Conservation (phyloP, 2,888 invertebrate species). For the Ectobius pallidus region DNA sequence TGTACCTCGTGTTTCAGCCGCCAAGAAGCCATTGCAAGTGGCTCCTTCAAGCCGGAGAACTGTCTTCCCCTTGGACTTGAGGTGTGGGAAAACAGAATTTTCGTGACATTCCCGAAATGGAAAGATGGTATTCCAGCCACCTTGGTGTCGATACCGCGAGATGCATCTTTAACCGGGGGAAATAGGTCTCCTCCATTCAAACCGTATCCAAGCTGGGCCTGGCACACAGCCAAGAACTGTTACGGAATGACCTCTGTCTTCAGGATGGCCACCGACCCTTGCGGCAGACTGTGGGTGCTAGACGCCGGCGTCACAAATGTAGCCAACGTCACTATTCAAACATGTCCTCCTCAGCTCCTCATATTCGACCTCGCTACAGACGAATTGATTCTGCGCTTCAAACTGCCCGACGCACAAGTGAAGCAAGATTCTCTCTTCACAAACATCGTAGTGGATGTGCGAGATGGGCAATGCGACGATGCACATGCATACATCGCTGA, state of each 20-base stretch:
- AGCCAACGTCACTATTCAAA: constrained; percentile 60
- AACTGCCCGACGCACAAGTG: constrained; percentile 61
- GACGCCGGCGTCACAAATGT: constrained; percentile 82
- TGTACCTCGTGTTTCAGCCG: constrained; percentile 53
- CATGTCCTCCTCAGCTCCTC: constrained; percentile 59
- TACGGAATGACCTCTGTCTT: constrained; percentile 77
- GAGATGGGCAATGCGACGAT: constrained; percentile 66
- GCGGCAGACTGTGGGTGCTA: constrained; percentile 78
- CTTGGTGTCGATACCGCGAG: constrained; percentile 65
- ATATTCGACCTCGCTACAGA: constrained; percentile 77
- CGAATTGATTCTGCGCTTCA: constrained; percentile 68
- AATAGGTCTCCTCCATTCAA: constrained; percentile 57
- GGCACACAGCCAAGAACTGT: constrained; percentile 62
- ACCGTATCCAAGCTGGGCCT: constrained; percentile 71
- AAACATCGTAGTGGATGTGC: constrained; percentile 77
- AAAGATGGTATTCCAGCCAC: constrained; percentile 74
- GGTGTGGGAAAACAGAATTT: constrained; percentile 66
- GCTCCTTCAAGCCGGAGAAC: constrained; percentile 71
- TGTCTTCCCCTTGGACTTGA: constrained; percentile 70
- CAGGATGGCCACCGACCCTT: constrained; percentile 73
- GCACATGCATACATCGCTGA: constrained; percentile 74
- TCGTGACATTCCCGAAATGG: constrained; percentile 79
- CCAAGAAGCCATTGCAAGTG: constrained; percentile 63
- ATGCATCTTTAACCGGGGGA: constrained; percentile 53
- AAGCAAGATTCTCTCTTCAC: constrained; percentile 74